These are phyloP conservation scores for Silvanus unidentatus DNA, from an alignment of 2,888 invertebrate genomes.

Conservation along the genomic window DNA sequence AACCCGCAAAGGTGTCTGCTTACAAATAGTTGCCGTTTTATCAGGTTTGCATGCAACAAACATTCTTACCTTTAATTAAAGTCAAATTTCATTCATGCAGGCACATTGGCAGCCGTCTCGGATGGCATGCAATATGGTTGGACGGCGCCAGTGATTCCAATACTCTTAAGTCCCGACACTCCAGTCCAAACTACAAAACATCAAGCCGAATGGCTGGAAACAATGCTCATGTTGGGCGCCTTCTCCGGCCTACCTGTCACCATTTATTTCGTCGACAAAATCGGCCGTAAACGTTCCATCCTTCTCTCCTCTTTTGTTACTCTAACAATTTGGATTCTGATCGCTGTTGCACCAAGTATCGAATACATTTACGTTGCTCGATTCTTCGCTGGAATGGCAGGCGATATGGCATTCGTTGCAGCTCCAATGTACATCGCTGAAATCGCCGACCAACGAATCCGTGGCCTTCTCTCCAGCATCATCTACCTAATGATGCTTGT, in stretches of 20 bases:
- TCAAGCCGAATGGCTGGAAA: conserved; percentile 31
- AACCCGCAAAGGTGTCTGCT: too few relatives aligned
- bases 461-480: conserved; percentile 39
- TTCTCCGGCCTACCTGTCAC: conserved; percentile 32
- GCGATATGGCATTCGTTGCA: conserved; percentile 41
- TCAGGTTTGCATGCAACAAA: too few relatives aligned
- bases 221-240: conserved; percentile 27
- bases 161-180: conserved; percentile 30
- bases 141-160: conserved; percentile 40
- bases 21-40: too few relatives aligned
- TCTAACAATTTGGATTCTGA: conserved; percentile 36
- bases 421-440: conserved; percentile 43
- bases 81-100: conserved; percentile 19
- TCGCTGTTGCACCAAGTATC: conserved; percentile 30
- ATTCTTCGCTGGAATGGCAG: conserved; percentile 37
- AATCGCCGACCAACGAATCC: conserved; percentile 40
- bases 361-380: conserved; percentile 34
- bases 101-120: conserved; percentile 39
- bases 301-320: conserved; percentile 33
- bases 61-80: too few relatives aligned
- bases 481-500: conserved; percentile 41
- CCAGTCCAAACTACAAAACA: conserved; percentile 32
- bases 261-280: conserved; percentile 31
- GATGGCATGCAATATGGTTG: conserved; percentile 43
- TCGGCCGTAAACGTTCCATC: conserved; percentile 37